Evolutionary conservation across 1,140 invertebrate genomes (phyloP), one percentile per base, ranked within the genome.

Genomic region (Drosophila equinoxialis): DNA sequence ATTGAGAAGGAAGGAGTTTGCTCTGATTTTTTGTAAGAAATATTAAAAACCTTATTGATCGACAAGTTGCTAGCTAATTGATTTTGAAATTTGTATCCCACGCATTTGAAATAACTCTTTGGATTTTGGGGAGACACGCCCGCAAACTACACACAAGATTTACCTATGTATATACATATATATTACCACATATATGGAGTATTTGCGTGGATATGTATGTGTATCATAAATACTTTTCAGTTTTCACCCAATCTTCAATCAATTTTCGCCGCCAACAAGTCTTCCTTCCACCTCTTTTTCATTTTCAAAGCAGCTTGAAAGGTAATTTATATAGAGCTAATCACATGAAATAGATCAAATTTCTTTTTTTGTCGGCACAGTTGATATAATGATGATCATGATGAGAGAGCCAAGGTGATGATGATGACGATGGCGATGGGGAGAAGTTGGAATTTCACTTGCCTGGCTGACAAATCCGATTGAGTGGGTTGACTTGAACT

Each of bases 311-410:
- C 58, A 72, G 71, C 70, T 41, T 75, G 65, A 64, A 70, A 77
- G 74, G 68, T 83, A 86, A 85, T 85, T 86, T 86, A 85, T 85
- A 79, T 86, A 64, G 79, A 75, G 82, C 82, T 81, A 85, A 85
- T 86, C 82, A 86, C 69, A 77, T 87, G 75, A 86, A 86, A 86
- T 86, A 86, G 82, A 86, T 86, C 82, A 86, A 87, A 86, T 82
- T 86, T 84, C 81, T 84, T 60, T 65, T 80, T 84, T 51, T 65
- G 76, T 80, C 79, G 81, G 69, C 68, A 73, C 60, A 45, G 45
- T 17, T 20, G 45, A 33, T 13, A 62, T 11, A 23, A 55, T 26
- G 39, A 37, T 17, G 26, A 39, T 35, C n/a, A 10, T 55, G 55
- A 55, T 41, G 64, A 68, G 35, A 71, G 54, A 37, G 30, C 30